phyloP scores from a whole-genome alignment of 2,888 invertebrate species.

The Urechis unicinctus region DNA sequence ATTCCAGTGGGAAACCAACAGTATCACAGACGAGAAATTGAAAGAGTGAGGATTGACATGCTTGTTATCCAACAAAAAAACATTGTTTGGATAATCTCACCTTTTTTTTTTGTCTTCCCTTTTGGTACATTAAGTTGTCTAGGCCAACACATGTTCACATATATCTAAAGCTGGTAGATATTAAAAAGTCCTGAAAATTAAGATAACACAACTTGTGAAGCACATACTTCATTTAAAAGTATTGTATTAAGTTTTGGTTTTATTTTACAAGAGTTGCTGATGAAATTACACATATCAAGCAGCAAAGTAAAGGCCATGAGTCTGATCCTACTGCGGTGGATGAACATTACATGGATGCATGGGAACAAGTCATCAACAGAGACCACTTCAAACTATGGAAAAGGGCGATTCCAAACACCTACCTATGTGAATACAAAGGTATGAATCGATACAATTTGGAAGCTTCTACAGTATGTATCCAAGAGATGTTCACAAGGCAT shows the following conservation, averaged over 20 bases:
- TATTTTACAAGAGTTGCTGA: constrained; percentile 8
- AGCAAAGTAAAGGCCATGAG: too few relatives aligned
- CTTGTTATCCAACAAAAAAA: too few relatives aligned
- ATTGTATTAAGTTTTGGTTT: too few relatives aligned
- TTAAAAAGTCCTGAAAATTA: too few relatives aligned
- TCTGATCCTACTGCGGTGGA: background rate
- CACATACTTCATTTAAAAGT: too few relatives aligned
- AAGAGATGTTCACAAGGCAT: too few relatives aligned
- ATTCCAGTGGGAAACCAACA: constrained; percentile 38
- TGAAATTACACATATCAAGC: constrained; percentile 9
- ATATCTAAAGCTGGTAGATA: background rate
- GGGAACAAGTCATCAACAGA: constrained; percentile 40
- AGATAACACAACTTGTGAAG: too few relatives aligned
- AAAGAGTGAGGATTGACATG: constrained; percentile 27
- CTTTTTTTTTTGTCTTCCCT: background rate
- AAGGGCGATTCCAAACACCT: constrained; percentile 29
- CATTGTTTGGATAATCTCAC: too few relatives aligned
- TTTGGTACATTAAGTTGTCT: background rate
- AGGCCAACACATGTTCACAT: background rate
- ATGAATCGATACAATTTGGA: too few relatives aligned
- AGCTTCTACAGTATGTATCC: too few relatives aligned
- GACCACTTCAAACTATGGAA: constrained; percentile 40
- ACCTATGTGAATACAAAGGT: constrained; percentile 47
- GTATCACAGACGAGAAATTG: constrained; percentile 35
- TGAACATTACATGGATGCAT: constrained; percentile 11